Conservation (phyloP, 1,140 invertebrate species). For the Polyergus mexicanus region DNA sequence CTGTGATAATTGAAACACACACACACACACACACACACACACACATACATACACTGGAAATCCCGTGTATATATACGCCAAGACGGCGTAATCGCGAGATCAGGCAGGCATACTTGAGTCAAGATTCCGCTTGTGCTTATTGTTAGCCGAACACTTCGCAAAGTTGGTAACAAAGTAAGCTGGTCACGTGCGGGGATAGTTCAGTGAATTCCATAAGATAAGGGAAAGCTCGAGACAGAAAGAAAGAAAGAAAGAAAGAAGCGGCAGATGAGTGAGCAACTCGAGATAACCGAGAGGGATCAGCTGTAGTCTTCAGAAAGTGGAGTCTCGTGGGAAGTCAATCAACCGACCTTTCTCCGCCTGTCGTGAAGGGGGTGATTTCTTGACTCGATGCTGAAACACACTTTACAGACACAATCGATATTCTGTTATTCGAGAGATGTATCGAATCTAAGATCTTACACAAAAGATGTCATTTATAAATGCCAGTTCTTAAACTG, state of each 20-base stretch:
- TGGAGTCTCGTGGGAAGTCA: slow-evolving; percentile 86
- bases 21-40: background rate
- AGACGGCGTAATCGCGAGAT: slow-evolving; percentile 33
- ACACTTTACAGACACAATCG: slow-evolving; percentile 53
- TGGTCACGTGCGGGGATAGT: slow-evolving; percentile 71
- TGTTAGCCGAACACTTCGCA: slow-evolving; percentile 38
- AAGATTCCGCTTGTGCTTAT: slow-evolving; percentile 52
- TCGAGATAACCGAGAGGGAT: slow-evolving; percentile 79
- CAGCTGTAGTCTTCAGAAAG: slow-evolving; percentile 85
- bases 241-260: slow-evolving; percentile 6
- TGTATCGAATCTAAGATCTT: background rate
- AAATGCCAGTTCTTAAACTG: background rate
- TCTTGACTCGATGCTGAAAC: slow-evolving; percentile 30
- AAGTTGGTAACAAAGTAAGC: slow-evolving; percentile 67
- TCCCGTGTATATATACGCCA: background rate
- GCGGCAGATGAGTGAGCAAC: slow-evolving; percentile 43
- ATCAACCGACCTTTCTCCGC: slow-evolving; percentile 85
- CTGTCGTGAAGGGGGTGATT: slow-evolving; percentile 69
- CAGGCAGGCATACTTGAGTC: slow-evolving; percentile 19
- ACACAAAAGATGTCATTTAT: no score
- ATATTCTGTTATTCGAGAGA: slow-evolving; percentile 29
- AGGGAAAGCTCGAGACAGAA: slow-evolving; percentile 36
- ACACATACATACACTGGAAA: background rate
- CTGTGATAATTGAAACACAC: slow-evolving; percentile 5
- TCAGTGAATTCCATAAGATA: slow-evolving; percentile 54